These are phyloP conservation scores for Chaenogobius annularis DNA, from an alignment of 2,113 vertebrate genomes.

Conservation along the genomic window DNA sequence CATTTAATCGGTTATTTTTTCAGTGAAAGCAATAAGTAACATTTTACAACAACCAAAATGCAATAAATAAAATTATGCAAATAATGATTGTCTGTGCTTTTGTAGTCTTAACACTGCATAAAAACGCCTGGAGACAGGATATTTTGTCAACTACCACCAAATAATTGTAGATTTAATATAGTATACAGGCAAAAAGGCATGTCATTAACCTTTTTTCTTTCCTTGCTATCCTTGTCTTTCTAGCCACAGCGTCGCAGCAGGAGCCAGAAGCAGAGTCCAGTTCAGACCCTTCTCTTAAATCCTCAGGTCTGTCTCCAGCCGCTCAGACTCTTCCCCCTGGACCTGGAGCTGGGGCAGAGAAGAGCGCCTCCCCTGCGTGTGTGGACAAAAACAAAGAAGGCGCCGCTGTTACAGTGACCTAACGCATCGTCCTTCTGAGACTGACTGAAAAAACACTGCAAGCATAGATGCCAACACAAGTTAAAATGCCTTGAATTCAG, in stretches of 20 bases:
- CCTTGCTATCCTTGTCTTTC: slow-evolving; percentile 17
- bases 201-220: background rate
- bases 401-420: slow-evolving; percentile 83
- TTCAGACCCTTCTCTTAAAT: slow-evolving; percentile 82
- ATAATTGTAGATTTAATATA: background rate
- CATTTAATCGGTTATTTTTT: no score
- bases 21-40: no score
- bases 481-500: background rate
- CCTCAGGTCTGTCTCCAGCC: slow-evolving; percentile 78
- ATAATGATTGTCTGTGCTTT: no score
- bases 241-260: slow-evolving; percentile 90
- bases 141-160: no score
- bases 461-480: background rate
- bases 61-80: no score
- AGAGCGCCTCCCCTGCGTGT: slow-evolving; percentile 77
- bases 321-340: slow-evolving; percentile 79
- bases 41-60: no score
- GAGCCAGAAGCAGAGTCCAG: slow-evolving; percentile 86
- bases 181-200: no score
- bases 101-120: no score
- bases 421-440: slow-evolving; percentile 53
- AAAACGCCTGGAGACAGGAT: no score
- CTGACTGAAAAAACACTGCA: slow-evolving; percentile 1
- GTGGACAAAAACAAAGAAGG: slow-evolving; percentile 89
- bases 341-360: slow-evolving; percentile 81